Evolutionary conservation across 2,888 invertebrate genomes (phyloP), one percentile per base, ranked within the genome.

Genomic region (Heliconius ethilla): DNA sequence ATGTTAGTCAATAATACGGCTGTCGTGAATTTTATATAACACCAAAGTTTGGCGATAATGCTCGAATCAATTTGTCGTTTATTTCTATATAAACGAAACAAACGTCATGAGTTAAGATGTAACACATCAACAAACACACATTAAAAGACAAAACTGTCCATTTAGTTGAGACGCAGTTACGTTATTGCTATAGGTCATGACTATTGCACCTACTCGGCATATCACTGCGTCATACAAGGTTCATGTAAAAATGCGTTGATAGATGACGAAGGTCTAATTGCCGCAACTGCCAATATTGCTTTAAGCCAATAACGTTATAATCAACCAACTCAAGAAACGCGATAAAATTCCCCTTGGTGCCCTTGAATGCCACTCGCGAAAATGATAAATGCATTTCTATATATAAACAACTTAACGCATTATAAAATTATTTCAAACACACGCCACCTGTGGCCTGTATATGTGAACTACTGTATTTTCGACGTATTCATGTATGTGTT

Each of bases 1-100:
- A 90, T 91, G 92, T 89, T 87, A 89, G 90, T 89, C 82, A 83
- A 85, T 84, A 84, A 84, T 82, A 77, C 79, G 76, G 78, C 75
- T 82, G 80, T 82, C 80, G 79, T 78, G 79, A 78, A 81, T 82
- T 82, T 82, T 81, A 82, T 82, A 81, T 80, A 81, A 79, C 82
- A 81, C 74, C 66, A 77, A 78, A 79, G 75, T 80, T 81, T 79
- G 78, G 76, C 78, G 78, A 80, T 79, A 82, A 70, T 63, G 37
- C 40, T 74, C 62, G 22, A 65, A 55, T 73, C 74, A 67, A 51
- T 67, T 29, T 33, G n/a, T 37, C 29, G n/a, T 55, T 33, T 69
- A 59, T 37, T 40, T 74, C 40, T 77, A 9, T 29, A 4, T 62
- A 45, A 59, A 40, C 25, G 65, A 37, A 33, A 37, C 13, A 18